phyloP scores from a whole-genome alignment of 2,113 vertebrate species.

The Aythya baeri region DNA sequence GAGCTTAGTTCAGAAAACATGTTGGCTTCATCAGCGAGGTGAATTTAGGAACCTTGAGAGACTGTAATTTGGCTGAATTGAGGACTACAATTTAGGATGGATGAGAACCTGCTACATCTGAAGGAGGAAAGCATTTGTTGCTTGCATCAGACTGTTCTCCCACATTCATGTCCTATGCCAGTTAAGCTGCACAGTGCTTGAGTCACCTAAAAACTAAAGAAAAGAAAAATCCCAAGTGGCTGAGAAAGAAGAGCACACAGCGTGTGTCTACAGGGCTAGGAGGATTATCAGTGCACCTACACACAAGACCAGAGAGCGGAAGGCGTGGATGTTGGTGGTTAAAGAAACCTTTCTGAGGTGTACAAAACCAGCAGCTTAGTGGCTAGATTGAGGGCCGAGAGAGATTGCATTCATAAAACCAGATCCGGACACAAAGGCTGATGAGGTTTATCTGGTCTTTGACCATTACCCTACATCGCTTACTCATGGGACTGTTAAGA shows the following conservation, averaged over 20 bases:
- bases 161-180: background rate
- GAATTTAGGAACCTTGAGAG: background rate
- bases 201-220: background rate
- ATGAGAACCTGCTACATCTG: background rate
- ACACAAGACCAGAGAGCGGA: background rate
- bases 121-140: background rate
- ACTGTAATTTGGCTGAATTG: background rate
- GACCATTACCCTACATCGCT: background rate
- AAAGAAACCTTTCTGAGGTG: background rate
- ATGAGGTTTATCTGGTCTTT: background rate
- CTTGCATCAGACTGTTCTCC: background rate
- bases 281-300: background rate
- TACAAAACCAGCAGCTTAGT: background rate
- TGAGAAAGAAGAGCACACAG: background rate
- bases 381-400: background rate
- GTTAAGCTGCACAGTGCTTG: background rate
- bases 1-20: background rate
- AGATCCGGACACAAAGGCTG: background rate
- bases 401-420: background rate
- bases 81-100: background rate
- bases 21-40: background rate
- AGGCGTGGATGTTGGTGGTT: background rate
- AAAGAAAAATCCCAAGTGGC: background rate
- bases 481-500: background rate
- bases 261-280: background rate